Conservation (phyloP, 2,797 vertebrate genomes). For the Anabas testudineus region DNA sequence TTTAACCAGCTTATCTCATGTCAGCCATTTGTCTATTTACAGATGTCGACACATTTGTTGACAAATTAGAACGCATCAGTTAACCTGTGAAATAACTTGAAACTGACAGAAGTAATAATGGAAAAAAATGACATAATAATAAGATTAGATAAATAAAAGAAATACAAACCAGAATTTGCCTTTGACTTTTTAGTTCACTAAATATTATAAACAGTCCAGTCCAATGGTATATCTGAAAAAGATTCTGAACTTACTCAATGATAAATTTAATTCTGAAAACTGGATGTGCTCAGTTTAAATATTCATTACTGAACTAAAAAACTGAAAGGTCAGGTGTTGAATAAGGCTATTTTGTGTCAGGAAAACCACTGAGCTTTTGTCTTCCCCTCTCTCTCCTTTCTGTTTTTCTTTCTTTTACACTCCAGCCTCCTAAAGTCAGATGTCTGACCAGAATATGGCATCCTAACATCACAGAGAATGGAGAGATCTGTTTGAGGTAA, state of each 20-base stretch:
- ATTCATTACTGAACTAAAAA: neutral
- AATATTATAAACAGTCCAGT: too few relatives aligned
- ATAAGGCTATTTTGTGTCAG: neutral
- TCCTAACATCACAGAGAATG: constrained; percentile 97
- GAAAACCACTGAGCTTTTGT: neutral
- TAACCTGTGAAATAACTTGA: too few relatives aligned
- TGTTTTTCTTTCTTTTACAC: neutral
- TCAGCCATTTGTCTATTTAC: too few relatives aligned
- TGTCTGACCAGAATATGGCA: constrained; percentile 99
- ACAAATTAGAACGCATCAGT: too few relatives aligned
- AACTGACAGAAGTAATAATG: too few relatives aligned
- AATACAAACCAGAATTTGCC: too few relatives aligned
- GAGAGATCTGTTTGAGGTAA: constrained; percentile 99
- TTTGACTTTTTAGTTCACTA: too few relatives aligned
- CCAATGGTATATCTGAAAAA: too few relatives aligned
- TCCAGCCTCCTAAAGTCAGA: constrained; percentile 96
- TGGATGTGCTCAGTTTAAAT: neutral
- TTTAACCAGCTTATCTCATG: neutral
- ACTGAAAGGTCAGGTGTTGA: neutral
- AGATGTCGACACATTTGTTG: too few relatives aligned
- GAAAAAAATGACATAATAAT: too few relatives aligned
- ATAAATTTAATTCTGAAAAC: neutral
- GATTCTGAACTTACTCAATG: too few relatives aligned
- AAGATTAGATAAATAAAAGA: too few relatives aligned
- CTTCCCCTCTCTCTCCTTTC: neutral